Evolutionary conservation across 30 jellyfish, hydroid and myxozoan genomes (phyloP).

Genomic region (Turritopsis dohrnii): DNA sequence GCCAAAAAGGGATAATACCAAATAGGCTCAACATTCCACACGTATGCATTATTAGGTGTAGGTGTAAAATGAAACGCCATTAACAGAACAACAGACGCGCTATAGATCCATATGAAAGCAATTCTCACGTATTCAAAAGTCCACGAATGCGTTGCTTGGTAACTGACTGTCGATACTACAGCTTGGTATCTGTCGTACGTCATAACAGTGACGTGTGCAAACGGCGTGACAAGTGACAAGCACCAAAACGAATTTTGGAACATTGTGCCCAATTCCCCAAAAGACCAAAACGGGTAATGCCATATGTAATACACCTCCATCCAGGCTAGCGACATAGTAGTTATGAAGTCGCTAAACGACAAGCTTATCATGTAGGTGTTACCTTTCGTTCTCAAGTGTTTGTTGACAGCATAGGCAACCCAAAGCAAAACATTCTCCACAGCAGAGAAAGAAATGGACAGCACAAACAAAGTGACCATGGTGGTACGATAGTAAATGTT

Average conservation of each 20-base stretch:
- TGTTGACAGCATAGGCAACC: neutral
- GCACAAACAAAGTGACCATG: neutral
- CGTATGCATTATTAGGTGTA: conserved; percentile 24
- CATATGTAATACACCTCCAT: conserved; percentile 42
- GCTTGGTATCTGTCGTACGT: conserved; percentile 57
- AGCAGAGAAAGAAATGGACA: neutral
- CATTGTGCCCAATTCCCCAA: conserved; percentile 40
- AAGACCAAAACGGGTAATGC: conserved; percentile 53
- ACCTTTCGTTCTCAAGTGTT: neutral
- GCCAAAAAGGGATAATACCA: conserved; percentile 60
- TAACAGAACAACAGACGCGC: conserved; percentile 33
- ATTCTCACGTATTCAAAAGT: neutral
- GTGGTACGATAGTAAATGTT: neutral
- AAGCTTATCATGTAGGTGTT: conserved; percentile 45
- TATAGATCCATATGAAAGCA: conserved; percentile 41
- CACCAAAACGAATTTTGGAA: conserved; percentile 42
- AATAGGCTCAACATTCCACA: conserved; percentile 41
- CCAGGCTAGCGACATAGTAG: conserved; percentile 34
- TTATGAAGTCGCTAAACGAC: conserved; percentile 42
- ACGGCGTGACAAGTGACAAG: conserved; percentile 62
- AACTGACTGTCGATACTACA: neutral
- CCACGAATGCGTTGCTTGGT: neutral
- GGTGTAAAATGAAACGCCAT: conserved; percentile 40
- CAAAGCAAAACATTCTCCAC: neutral
- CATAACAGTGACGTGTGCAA: conserved; percentile 46